A percentile compares a stretch with the other conserved stretches of the same genome.
Conservation (phyloP, 2,113 vertebrate species). For the Brevimyrus niger region DNA sequence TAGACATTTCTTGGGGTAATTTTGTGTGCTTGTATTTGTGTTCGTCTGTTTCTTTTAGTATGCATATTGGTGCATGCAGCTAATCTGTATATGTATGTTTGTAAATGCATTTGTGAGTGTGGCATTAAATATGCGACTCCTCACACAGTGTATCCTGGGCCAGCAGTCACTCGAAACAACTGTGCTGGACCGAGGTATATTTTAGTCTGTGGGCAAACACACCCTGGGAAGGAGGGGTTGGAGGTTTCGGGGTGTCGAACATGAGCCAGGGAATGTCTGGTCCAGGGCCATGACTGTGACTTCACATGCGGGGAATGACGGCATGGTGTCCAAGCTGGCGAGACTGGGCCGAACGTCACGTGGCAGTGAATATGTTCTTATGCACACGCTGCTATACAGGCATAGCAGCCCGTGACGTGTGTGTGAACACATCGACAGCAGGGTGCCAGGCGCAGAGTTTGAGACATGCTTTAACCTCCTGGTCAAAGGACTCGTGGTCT, state of each 20-base stretch:
- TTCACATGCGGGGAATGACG: conserved; percentile 7
- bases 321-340: background rate
- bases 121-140: background rate
- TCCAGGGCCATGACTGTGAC: conserved; percentile 5
- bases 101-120: background rate
- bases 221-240: background rate
- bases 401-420: background rate
- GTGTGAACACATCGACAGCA: background rate
- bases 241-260: background rate
- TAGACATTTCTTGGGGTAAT: background rate
- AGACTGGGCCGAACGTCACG: background rate
- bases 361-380: background rate
- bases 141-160: background rate
- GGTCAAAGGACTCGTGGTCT: background rate
- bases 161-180: background rate
- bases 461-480: background rate
- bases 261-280: conserved; percentile 1
- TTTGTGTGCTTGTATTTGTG: background rate
- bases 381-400: background rate
- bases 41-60: background rate
- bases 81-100: background rate
- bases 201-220: conserved; percentile 1
- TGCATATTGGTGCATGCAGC: background rate
- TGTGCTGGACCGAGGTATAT: background rate
- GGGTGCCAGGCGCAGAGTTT: background rate